A percentile compares a stretch with the other conserved stretches of the same genome.
Evolutionary conservation across 2,797 vertebrate genomes (phyloP).

Genomic region (Hemibagrus guttatus): DNA sequence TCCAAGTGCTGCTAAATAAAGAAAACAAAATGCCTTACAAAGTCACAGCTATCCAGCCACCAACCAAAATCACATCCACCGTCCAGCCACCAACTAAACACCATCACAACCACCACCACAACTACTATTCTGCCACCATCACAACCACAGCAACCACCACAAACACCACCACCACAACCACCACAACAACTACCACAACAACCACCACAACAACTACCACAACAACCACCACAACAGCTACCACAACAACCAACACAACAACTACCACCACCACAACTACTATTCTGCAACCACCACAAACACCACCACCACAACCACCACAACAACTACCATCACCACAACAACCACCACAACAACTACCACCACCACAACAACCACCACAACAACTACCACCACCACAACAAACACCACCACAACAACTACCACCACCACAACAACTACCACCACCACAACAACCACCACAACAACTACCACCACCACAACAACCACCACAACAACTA

Average conservation of each 20-base stretch:
- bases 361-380: neutral
- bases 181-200: too few relatives aligned
- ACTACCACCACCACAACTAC: too few relatives aligned
- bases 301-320: too few relatives aligned
- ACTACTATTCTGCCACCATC: too few relatives aligned
- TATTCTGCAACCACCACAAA: too few relatives aligned
- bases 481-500: neutral
- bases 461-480: neutral
- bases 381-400: neutral
- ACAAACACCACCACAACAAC: neutral
- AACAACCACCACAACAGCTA: too few relatives aligned
- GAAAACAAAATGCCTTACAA: neutral
- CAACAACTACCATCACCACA: neutral
- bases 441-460: neutral
- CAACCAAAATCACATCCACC: neutral
- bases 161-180: neutral
- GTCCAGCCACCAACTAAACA: too few relatives aligned
- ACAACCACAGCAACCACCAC: neutral
- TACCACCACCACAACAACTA: neutral
- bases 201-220: too few relatives aligned
- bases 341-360: neutral
- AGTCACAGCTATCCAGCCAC: neutral
- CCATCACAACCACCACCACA: neutral
- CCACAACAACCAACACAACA: too few relatives aligned
- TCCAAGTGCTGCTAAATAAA: conserved; percentile 55